Evolutionary conservation across 2,113 vertebrate genomes (phyloP), one percentile per base, ranked within the genome.

Genomic region (Glaucidium brasilianum): DNA sequence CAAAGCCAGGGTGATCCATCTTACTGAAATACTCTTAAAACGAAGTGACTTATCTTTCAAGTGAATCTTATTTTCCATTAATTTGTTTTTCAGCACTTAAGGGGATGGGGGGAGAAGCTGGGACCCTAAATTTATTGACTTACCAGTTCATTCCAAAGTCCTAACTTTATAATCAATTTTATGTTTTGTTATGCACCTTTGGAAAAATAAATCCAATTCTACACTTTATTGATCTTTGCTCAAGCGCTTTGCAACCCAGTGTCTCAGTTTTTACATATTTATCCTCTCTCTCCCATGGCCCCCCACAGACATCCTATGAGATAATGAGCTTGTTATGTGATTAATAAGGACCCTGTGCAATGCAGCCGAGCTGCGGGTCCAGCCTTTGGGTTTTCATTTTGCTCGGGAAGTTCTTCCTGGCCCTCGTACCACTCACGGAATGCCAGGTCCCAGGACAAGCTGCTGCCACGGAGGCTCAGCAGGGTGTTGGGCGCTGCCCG

Each of bases 21-120:
- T 97, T 39, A 2, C 37, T 58, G 97, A 95, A 97, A 97, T 68
- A 93, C 92, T 96, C 97, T 87, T 96, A 95, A 96, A 96, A 85
- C 22, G 18, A 97, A 97, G 96, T 88, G 97, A 98, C 98, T 97
- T 97, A 97, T 96, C 97, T 96, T 97, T 93, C 97, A 69, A 97
- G 93, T 85, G 95, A 96, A 97, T 97, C 97, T 97, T 97, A 97
- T 96, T 98, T 98, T 96, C 98, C 96, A 97, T 98, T 98, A 97
- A 97, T 98, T 97, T 97, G 91, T 90, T 96, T 96, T 91, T 96
- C 81, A 74, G 85, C 19, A 29, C 96, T 97, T 88, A 77, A 95
- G 45, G 76, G 76, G 59, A 66, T 30, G 14, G 29, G 62, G n/a
- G 8, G 87, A 95, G 91, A 97, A 96, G 96, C 69, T 73, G 90